Evolutionary conservation across 2,888 invertebrate genomes (phyloP), one percentile per base, ranked within the genome.

Genomic region (Eristalis arbustorum): DNA sequence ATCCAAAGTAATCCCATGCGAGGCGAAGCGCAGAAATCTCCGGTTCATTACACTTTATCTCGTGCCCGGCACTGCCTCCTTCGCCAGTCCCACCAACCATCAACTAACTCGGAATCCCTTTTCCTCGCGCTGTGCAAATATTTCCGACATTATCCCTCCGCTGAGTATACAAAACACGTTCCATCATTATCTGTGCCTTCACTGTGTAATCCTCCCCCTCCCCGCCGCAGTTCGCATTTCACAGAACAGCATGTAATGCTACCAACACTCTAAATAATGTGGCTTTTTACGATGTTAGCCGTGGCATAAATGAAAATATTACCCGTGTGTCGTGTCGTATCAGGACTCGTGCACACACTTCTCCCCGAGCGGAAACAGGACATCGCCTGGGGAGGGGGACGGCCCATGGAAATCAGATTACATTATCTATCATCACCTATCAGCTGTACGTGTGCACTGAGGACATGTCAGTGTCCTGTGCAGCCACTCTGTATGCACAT

Each of bases 251-350:
- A 74, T 78, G 81, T 77, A 73, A 85, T 66, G 74, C 69, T 74
- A 40, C 82, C 81, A 69, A 82, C 85, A 85, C 85, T 82, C 82
- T 85, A 74, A 77, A 78, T 85, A 85, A 85, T 85, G 85, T 74
- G 85, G 82, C 82, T 85, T 85, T 85, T 85, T 85, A 78, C 77
- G 66, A 77, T 77, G 82, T 74, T 82, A 78, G 82, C 74, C 73
- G 73, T 73, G 57, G 34, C 66, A 69, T 74, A 82, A 85, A 82
- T 82, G 82, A 67, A 85, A 85, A 82, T 74, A 78, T 85, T 78
- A 85, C 81, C 84, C 81, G 69, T 81, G 81, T 81, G 73, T 72
- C 81, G 73, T 85, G 74, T 85, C 73, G 56, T 69, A 62, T 69
- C 76, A 49, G 76, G 62, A 49, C 76, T 25, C 62, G 49, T 68